These are phyloP conservation scores for Galbula dea DNA, from an alignment of 2,113 vertebrate species.

Conservation along the genomic window DNA sequence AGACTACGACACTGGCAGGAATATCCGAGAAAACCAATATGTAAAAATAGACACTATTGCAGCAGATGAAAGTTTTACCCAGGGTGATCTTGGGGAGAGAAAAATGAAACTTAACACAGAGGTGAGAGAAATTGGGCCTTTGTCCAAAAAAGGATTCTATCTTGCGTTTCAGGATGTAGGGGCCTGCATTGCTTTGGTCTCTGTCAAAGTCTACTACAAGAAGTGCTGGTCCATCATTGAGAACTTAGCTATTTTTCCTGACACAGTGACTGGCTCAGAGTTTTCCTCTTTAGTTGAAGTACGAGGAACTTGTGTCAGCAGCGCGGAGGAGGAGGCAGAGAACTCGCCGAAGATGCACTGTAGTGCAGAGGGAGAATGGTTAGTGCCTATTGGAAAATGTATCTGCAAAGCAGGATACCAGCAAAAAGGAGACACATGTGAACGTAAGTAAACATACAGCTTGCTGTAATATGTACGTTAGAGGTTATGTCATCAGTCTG, in stretches of 20 bases:
- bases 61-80: conserved; percentile 99
- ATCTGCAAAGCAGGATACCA: conserved; percentile 98
- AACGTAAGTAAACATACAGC: conserved; percentile 85
- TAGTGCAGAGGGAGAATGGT: conserved; percentile 97
- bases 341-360: conserved; percentile 99
- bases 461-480: neutral
- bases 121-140: conserved; percentile 95
- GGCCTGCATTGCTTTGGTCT: conserved; percentile 97
- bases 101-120: conserved; percentile 99
- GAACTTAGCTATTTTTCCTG: conserved; percentile 97
- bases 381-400: conserved; percentile 99
- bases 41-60: conserved; percentile 99
- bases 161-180: conserved; percentile 99
- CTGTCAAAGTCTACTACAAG: conserved; percentile 99
- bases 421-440: conserved; percentile 95
- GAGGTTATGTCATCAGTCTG: neutral
- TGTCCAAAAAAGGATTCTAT: conserved; percentile 97
- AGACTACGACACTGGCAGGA: conserved; percentile 93
- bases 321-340: conserved; percentile 94
- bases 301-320: conserved; percentile 90
- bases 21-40: conserved; percentile 95
- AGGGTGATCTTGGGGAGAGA: conserved; percentile 97
- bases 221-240: conserved; percentile 99
- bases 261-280: conserved; percentile 98
- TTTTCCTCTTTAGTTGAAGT: conserved; percentile 99